phyloP scores from a whole-genome alignment of 2,113 vertebrate species.

The Dromaius novaehollandiae region DNA sequence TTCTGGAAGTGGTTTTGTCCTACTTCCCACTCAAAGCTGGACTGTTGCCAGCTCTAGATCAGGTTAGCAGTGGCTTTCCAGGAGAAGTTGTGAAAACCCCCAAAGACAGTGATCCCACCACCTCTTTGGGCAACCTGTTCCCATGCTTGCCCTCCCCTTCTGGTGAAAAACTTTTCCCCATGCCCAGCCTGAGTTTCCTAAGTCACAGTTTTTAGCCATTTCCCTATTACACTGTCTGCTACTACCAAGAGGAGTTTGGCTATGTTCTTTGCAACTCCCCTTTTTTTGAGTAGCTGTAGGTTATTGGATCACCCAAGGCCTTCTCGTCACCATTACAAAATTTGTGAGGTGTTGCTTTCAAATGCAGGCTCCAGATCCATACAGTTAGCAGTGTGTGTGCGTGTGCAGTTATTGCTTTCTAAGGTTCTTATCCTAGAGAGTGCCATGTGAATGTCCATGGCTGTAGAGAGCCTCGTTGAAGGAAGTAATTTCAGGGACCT shows the following conservation, averaged over 20 bases:
- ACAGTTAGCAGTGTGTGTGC: neutral
- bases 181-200: neutral
- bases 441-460: neutral
- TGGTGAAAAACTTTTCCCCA: neutral
- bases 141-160: neutral
- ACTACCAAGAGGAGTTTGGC: neutral
- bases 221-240: neutral
- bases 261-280: neutral
- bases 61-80: neutral
- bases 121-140: neutral
- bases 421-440: neutral
- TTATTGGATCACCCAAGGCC: neutral
- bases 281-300: neutral
- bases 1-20: neutral
- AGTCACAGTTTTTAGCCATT: neutral
- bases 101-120: neutral
- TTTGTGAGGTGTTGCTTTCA: neutral
- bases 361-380: neutral
- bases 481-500: neutral
- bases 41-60: neutral
- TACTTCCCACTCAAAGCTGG: neutral
- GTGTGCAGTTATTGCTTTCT: conserved; percentile 1
- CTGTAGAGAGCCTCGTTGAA: neutral
- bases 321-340: neutral
- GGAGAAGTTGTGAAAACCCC: neutral